Evolutionary conservation across 2,888 invertebrate species (phyloP).

Genomic region (Andrena minutula): DNA sequence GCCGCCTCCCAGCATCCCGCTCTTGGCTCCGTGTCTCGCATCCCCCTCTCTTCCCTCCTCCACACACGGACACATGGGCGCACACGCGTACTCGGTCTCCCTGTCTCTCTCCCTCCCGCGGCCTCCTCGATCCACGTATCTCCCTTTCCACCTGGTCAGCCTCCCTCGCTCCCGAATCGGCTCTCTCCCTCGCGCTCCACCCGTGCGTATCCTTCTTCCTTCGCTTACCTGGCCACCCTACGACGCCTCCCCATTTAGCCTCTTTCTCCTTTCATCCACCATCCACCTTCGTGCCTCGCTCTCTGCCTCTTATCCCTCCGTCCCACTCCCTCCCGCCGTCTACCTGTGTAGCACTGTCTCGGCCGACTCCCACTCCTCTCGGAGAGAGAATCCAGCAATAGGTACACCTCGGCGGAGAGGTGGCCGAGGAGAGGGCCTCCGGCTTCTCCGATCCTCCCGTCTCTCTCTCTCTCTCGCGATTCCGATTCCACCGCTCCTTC

Average conservation of each 20-base stretch:
- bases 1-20: conserved; percentile 87
- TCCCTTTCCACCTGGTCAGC: conserved; percentile 34
- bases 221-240: conserved; percentile 61
- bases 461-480: conserved; percentile 22
- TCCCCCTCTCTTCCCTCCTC: conserved; percentile 61
- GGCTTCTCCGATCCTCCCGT: conserved; percentile 20
- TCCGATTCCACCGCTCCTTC: conserved; percentile 12
- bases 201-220: conserved; percentile 62
- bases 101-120: conserved; percentile 65
- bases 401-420: conserved; percentile 46
- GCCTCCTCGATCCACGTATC: background rate
- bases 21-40: conserved; percentile 80
- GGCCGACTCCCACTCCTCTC: conserved; percentile 56
- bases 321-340: conserved; percentile 22
- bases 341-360: conserved; percentile 43
- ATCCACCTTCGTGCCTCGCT: conserved; percentile 32
- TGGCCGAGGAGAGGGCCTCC: conserved; percentile 51
- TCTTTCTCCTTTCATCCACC: conserved; percentile 59
- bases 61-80: conserved; percentile 26
- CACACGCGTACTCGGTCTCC: conserved; percentile 67
- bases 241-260: conserved; percentile 61
- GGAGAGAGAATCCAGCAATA: conserved; percentile 51
- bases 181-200: conserved; percentile 48
- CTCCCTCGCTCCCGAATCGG: conserved; percentile 59
- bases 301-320: conserved; percentile 13